Evolutionary conservation across 2,797 vertebrate species (phyloP).

Genomic region (Potorous gilbertii): DNA sequence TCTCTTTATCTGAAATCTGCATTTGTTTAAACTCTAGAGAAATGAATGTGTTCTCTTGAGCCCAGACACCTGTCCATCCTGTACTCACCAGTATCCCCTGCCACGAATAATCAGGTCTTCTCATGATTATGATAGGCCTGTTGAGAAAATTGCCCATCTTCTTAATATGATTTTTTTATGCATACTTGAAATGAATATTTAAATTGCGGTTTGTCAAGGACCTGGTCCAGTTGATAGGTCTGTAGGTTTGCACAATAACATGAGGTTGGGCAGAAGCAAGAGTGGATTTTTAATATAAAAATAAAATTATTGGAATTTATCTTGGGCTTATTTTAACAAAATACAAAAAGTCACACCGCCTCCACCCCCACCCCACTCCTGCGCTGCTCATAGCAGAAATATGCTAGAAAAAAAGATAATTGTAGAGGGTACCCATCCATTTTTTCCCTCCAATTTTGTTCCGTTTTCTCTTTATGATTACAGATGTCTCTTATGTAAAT

Average conservation of each 20-base stretch:
- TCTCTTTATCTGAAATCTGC: constrained; percentile 39
- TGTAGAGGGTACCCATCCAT: constrained; percentile 78
- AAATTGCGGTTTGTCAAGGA: constrained; percentile 65
- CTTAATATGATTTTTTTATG: constrained; percentile 72
- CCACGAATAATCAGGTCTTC: constrained; percentile 51
- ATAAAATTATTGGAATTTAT: constrained; percentile 72
- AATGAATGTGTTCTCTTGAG: constrained; percentile 59
- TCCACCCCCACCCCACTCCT: constrained; percentile 42
- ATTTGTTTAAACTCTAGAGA: constrained; percentile 62
- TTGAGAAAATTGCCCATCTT: constrained; percentile 73
- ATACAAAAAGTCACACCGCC: constrained; percentile 62
- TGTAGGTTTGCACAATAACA: constrained; percentile 40
- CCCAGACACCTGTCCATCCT: constrained; percentile 59
- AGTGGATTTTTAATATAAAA: constrained; percentile 75
- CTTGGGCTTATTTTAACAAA: constrained; percentile 78
- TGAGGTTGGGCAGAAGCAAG: constrained; percentile 45
- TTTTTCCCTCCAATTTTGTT: constrained; percentile 78
- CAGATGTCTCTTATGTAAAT: constrained; percentile 76
- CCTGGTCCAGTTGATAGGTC: constrained; percentile 64
- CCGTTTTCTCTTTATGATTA: constrained; percentile 82
- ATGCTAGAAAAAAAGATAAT: constrained; percentile 79
- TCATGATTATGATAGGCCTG: constrained; percentile 24
- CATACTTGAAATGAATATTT: constrained; percentile 68
- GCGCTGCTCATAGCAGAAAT: constrained; percentile 81
- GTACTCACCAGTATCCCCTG: constrained; percentile 47